Evolutionary conservation across 1,140 invertebrate genomes (phyloP).

Genomic region (Chrysomallon squamiferum): DNA sequence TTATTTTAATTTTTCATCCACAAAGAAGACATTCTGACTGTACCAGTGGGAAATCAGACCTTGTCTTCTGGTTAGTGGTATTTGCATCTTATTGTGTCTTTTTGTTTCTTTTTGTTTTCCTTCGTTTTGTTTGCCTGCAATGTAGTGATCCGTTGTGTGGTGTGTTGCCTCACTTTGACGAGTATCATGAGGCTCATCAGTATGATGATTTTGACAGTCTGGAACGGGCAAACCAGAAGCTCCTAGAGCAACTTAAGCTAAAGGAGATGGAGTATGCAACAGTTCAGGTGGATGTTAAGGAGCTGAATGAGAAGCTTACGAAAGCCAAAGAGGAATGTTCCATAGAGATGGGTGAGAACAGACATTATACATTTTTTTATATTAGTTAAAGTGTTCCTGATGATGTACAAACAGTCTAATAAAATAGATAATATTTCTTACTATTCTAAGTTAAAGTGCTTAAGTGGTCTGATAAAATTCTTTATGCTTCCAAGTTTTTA

Average conservation of each 20-base stretch:
- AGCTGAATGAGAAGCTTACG: constrained; percentile 46
- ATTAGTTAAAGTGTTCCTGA: not conserved
- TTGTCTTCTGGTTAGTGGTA: not conserved
- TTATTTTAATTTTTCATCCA: too few species aligned
- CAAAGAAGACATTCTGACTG: too few species aligned
- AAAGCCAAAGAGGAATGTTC: constrained; percentile 49
- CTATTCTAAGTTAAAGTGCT: too few species aligned
- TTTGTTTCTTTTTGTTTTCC: not conserved
- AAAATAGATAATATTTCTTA: too few species aligned
- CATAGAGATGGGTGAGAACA: constrained; percentile 37
- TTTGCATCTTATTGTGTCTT: not conserved
- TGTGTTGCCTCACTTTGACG: too few species aligned
- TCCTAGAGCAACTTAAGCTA: constrained; percentile 43
- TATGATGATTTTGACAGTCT: constrained; percentile 31
- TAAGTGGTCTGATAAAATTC: too few species aligned
- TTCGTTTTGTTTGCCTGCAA: not conserved
- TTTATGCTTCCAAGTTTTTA: too few species aligned
- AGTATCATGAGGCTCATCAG: not conserved
- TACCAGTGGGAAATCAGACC: not conserved
- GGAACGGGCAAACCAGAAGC: constrained; percentile 48
- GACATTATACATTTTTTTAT: too few species aligned
- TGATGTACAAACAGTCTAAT: not conserved
- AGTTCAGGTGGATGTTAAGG: constrained; percentile 46
- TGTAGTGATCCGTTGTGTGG: not conserved
- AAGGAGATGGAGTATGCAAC: constrained; percentile 47